Base-by-base conservation (phyloP, 2,888 invertebrate species). In the Zygogramma bicolorata region DNA sequence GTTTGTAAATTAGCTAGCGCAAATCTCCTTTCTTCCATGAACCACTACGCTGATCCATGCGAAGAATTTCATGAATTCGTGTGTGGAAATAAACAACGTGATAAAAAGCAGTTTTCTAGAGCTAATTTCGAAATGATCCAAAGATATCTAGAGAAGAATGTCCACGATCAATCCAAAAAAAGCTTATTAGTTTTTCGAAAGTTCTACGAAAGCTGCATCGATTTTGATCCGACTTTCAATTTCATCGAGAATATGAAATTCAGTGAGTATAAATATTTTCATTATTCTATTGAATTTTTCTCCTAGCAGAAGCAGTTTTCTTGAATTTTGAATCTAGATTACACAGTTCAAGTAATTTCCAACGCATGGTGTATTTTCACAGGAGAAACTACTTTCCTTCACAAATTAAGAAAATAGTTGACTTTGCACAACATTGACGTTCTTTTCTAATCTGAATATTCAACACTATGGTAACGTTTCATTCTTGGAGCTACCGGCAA, bases 11-110 rank as follows among this genome's bases (percentile, higher is more conserved):
- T 7, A 15, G 7, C 20, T 2, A 18, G 29, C 1, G 15, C 63
- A 18, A 29, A 46, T 46, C 7, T 63, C 13, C 49, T 63, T 13
- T 46, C 15, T 46, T 27, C 20, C n/a, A 63, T 63, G 29, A 46
- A 63, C 31, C 29, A 46, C 15, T 25, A 46, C 29, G 63, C 31
- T 18, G 42, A 46, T 15, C 63, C 63, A 4, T 63, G 63, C 18
- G 63, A 46, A 63, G 25, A 49, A 22, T 63, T 63, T 6, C 63
- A 27, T 20, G 63, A 63, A 29, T 63, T n/a, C 15, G 18, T 63
- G n/a, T 63, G 63, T 31, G 46, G 63, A 25, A 63, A 63, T 46
- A 27, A 49, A 31, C 10, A 29, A 4, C 13, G 1, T 5, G 25
- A 25, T 8, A 27, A 15, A 4, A n/a, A 27, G 10, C 15, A 22